A percentile compares a stretch with the other conserved stretches of the same genome.
Conservation (phyloP, 2,113 vertebrate species). For the Phalacrocorax aristotelis region DNA sequence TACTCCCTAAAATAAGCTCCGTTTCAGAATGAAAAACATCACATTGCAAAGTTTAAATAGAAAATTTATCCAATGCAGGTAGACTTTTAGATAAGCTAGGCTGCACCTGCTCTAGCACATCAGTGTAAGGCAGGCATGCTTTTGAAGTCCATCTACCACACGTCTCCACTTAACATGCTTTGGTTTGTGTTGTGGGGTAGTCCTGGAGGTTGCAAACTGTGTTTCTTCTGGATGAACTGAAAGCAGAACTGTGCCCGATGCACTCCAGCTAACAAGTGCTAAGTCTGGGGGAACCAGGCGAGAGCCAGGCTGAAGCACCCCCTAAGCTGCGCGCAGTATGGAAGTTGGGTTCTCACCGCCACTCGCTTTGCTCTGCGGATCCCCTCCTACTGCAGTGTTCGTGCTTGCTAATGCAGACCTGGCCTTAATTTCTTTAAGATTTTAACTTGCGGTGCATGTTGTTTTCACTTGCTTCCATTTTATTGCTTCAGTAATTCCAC, state of each 20-base stretch:
- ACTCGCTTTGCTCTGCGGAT: not conserved
- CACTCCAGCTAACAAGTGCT: not conserved
- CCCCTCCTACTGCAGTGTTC: not conserved
- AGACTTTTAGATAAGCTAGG: not conserved
- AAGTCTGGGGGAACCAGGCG: accelerated
- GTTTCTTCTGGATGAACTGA: not conserved
- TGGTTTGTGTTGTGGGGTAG: not conserved
- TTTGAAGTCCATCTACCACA: not conserved
- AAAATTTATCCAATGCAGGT: not conserved
- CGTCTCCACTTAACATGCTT: not conserved
- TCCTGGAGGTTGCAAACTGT: not conserved
- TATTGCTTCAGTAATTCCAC: not conserved
- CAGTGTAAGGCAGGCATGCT: not conserved
- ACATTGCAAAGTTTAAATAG: not conserved
- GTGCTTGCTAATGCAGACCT: not conserved
- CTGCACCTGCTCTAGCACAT: not conserved
- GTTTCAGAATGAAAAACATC: not conserved
- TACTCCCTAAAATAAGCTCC: not conserved
- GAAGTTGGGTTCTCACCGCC: not conserved
- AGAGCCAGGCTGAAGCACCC: not conserved
- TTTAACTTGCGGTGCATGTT: not conserved
- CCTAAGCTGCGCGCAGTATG: accelerated
- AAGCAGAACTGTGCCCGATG: not conserved
- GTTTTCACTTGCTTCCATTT: constrained; percentile 1
- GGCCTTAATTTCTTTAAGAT: not conserved